Conservation (phyloP, 2,888 invertebrate species). For the Laothoe populi region DNA sequence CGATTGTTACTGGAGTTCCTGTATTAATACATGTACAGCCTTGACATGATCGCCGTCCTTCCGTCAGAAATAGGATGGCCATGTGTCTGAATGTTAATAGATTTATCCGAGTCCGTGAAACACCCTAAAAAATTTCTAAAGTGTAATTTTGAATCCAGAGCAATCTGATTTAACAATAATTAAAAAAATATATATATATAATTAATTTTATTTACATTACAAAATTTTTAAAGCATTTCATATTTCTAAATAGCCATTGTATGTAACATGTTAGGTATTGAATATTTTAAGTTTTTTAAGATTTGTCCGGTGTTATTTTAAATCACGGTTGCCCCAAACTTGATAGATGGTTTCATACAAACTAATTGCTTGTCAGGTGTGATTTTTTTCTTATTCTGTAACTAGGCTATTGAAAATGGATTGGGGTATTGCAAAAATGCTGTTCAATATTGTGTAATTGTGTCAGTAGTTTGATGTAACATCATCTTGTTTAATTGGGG, state of each 20-base stretch:
- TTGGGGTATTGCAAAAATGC: slow-evolving; percentile 15
- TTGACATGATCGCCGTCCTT: neutral
- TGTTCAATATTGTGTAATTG: neutral
- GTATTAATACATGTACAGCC: neutral
- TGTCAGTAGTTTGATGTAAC: neutral
- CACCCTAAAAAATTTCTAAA: too few species aligned
- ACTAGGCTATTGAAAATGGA: neutral
- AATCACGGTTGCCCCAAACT: neutral
- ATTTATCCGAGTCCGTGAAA: too few species aligned
- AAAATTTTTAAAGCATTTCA: too few species aligned
- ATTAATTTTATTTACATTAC: too few species aligned
- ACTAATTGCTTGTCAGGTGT: slow-evolving; percentile 13
- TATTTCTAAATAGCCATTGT: too few species aligned
- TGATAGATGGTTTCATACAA: slow-evolving; percentile 5
- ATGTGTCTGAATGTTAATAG: too few species aligned
- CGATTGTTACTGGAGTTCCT: slow-evolving; percentile 1
- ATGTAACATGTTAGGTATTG: neutral
- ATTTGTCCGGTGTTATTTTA: neutral
- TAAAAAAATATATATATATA: too few species aligned
- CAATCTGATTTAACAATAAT: too few species aligned
- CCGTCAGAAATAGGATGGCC: too few species aligned
- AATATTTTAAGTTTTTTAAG: neutral
- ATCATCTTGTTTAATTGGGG: neutral
- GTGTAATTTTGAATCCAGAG: too few species aligned
- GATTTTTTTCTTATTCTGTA: too few species aligned